Evolutionary conservation across 1,140 invertebrate genomes (phyloP), one percentile per base, ranked within the genome.

Genomic region (Leptinotarsa undecemlineata): DNA sequence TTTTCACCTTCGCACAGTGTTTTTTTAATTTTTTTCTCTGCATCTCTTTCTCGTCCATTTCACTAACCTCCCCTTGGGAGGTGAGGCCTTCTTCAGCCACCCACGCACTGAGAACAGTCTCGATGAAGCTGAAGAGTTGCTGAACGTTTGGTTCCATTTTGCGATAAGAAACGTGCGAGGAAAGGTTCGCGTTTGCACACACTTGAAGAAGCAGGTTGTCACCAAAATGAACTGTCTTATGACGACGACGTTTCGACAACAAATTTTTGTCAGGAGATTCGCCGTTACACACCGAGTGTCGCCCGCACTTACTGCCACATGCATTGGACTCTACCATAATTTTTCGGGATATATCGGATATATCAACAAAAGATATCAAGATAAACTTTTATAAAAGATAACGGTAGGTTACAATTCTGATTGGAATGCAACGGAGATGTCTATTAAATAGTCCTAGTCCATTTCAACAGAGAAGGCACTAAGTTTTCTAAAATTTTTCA

Each of bases 141-240:
- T 92, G 91, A n/a, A 92, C 91, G 83, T 92, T 92, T n/a, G 90
- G 89, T 80, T 91, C 89, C 85, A 88, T 86, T 77, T 83, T 87
- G 67, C 74, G 83, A 83, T 71, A 86, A 17, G 81, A 77, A 64
- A 82, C 79, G 73, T 83, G 81, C 66, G 82, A 82, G 42, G 81
- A 80, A 23, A 83, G 72, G 72, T 83, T 81, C 6, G 83, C 83
- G 82, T 91, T 91, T 71, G 90, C 89, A 84, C 90, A 91, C 66
- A 91, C 90, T 81, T 91, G 90, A 82, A 91, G 88, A 42, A 91
- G 84, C 5, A 92, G 85, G 81, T 91, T 91, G 79, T 92, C 91
- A 62, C 91, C 91, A 82, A 92, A 92, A 85, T 93, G 91, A 15
- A 93, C 91, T 57, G 91, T 92, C 85, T 92, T 92, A 85, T 92